phyloP scores from a whole-genome alignment of 92 coral and sea anemone species.

The Plumapathes pennacea region DNA sequence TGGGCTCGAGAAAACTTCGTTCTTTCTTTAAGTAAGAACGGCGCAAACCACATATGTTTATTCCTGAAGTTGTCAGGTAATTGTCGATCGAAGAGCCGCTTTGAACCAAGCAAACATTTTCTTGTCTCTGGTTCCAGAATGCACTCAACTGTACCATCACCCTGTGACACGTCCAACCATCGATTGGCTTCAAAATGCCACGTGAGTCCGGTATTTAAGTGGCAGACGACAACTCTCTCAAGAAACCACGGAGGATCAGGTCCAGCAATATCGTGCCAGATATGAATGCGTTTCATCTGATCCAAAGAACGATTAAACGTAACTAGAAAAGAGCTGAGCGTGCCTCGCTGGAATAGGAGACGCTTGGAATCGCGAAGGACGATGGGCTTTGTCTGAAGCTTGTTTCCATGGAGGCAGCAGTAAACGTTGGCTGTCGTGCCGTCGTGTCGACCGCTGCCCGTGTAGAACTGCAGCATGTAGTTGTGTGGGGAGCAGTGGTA shows the following conservation, averaged over 20 bases:
- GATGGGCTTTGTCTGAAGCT: slow-evolving; percentile 59
- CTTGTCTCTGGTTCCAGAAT: slow-evolving; percentile 39
- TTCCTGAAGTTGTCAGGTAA: slow-evolving; percentile 34
- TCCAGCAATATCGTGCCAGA: slow-evolving; percentile 73
- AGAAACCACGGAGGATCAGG: slow-evolving; percentile 72
- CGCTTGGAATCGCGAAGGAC: slow-evolving; percentile 71
- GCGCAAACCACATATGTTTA: slow-evolving; percentile 60
- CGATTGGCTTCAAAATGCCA: slow-evolving; percentile 71
- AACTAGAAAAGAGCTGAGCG: slow-evolving; percentile 43
- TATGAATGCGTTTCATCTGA: slow-evolving; percentile 50
- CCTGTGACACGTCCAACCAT: slow-evolving; percentile 60
- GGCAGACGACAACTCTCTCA: slow-evolving; percentile 58
- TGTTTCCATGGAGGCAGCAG: slow-evolving; percentile 64
- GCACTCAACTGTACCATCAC: slow-evolving; percentile 58
- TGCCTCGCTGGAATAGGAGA: slow-evolving; percentile 56
- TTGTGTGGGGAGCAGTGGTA: slow-evolving; percentile 56
- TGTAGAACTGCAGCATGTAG: slow-evolving; percentile 68
- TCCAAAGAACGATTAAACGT: slow-evolving; percentile 55
- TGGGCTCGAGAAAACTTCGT: slow-evolving; percentile 38
- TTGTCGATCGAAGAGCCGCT: slow-evolving; percentile 46
- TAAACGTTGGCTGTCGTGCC: slow-evolving; percentile 71
- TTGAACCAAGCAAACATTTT: slow-evolving; percentile 15
- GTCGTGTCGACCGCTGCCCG: slow-evolving; percentile 71
- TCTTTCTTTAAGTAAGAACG: slow-evolving; percentile 24
- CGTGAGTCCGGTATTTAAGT: slow-evolving; percentile 55